Evolutionary conservation across 1,140 invertebrate species (phyloP).

Genomic region (Drosophila novamexicana): DNA sequence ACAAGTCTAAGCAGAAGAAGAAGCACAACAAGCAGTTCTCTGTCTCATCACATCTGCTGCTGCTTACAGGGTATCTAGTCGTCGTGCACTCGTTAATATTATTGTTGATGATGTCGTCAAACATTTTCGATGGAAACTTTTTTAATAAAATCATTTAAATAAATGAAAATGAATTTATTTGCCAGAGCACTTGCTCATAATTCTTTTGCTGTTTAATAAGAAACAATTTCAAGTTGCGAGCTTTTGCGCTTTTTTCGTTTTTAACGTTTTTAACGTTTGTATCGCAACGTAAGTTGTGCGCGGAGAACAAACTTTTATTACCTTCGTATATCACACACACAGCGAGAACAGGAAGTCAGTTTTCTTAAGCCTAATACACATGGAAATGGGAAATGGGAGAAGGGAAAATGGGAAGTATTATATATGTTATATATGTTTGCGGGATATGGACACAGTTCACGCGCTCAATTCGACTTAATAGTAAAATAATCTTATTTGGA

Average conservation of each 20-base stretch:
- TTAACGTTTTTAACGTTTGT: conserved; percentile 9
- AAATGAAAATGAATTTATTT: conserved; percentile 63
- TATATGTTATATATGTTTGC: not conserved
- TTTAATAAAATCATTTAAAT: conserved; percentile 82
- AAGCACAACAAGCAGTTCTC: too few species aligned
- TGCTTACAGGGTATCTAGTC: too few species aligned
- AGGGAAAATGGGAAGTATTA: not conserved
- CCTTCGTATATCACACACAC: conserved; percentile 44
- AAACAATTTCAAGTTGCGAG: conserved; percentile 60
- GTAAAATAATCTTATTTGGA: not conserved
- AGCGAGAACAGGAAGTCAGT: conserved; percentile 21
- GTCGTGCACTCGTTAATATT: too few species aligned
- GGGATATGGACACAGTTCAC: not conserved
- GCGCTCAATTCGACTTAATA: conserved; percentile 8
- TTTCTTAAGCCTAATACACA: conserved; percentile 18
- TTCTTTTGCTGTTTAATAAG: conserved; percentile 59
- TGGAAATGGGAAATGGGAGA: not conserved
- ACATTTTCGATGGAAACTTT: conserved; percentile 65
- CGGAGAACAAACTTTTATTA: conserved; percentile 66
- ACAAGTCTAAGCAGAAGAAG: too few species aligned
- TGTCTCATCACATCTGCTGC: too few species aligned
- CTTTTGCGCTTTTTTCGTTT: conserved; percentile 14
- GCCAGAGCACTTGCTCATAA: conserved; percentile 32
- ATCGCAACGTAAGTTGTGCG: conserved; percentile 29
- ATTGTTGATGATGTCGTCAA: conserved; percentile 47